A percentile compares a stretch with the other conserved stretches of the same genome.
Conservation (phyloP, 2,113 vertebrate species). For the Albula goreensis region DNA sequence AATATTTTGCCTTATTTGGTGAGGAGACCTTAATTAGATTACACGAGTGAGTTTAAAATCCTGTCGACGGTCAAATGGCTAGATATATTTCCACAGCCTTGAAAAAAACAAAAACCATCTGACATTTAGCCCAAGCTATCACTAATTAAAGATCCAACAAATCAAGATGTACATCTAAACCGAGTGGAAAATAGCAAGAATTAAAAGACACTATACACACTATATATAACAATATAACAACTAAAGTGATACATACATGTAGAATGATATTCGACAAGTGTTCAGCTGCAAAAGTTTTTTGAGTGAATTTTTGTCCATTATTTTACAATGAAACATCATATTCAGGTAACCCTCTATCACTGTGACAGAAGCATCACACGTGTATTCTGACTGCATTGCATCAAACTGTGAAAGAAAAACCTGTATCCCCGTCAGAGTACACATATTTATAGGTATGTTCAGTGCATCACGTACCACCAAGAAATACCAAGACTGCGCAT, state of each 20-base stretch:
- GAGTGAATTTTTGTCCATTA: neutral
- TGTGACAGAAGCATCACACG: neutral
- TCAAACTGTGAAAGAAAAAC: neutral
- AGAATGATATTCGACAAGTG: too few relatives aligned
- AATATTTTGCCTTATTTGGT: slow-evolving; percentile 75
- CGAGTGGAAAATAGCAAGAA: too few relatives aligned
- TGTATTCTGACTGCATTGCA: neutral
- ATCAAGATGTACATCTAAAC: too few relatives aligned
- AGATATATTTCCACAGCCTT: neutral
- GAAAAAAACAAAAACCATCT: neutral
- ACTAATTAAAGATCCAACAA: too few relatives aligned
- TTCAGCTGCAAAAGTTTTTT: neutral
- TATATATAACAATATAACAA: too few relatives aligned
- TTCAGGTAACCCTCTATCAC: neutral
- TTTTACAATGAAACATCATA: neutral
- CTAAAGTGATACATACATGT: too few relatives aligned
- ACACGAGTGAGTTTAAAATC: slow-evolving; percentile 44
- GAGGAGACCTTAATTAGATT: slow-evolving; percentile 55
- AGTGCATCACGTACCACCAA: neutral
- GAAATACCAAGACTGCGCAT: neutral
- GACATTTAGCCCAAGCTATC: neutral
- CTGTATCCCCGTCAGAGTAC: neutral
- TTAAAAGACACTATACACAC: too few relatives aligned
- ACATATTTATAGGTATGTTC: neutral
- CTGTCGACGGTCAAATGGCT: slow-evolving; percentile 17